A percentile compares a stretch with the other conserved stretches of the same genome.
Evolutionary conservation across 1,140 invertebrate genomes (phyloP).

Genomic region (Drosophila parvula): DNA sequence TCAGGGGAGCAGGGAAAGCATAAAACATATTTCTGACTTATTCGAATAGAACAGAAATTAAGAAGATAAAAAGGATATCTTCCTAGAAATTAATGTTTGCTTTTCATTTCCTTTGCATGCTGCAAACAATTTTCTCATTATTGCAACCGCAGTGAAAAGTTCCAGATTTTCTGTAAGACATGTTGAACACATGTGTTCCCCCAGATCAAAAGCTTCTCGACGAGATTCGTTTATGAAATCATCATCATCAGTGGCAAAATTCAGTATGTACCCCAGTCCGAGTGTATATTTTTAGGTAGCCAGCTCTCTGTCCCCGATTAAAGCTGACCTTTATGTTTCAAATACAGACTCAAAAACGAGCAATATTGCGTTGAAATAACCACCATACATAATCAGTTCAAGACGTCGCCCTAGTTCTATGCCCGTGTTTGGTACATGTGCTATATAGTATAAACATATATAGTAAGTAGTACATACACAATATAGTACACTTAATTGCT

Average conservation of each 20-base stretch:
- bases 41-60: not conserved
- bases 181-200: constrained; percentile 68
- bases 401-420: constrained; percentile 46
- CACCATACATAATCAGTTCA: constrained; percentile 48
- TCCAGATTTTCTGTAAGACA: constrained; percentile 25
- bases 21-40: not conserved
- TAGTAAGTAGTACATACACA: not conserved
- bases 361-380: constrained; percentile 9
- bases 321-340: constrained; percentile 63
- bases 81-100: not conserved
- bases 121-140: not conserved
- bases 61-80: not conserved
- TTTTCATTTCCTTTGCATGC: not conserved
- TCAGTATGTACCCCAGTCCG: not conserved
- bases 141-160: constrained; percentile 24
- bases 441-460: not conserved
- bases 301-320: constrained; percentile 44
- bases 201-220: constrained; percentile 31
- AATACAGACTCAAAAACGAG: constrained; percentile 13
- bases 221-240: constrained; percentile 40
- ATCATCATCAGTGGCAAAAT: constrained; percentile 26
- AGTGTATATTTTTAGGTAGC: constrained; percentile 10
- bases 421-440: constrained; percentile 4
- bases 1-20: not conserved
- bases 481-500: constrained; percentile 44